Evolutionary conservation across 2,113 vertebrate genomes (phyloP).

Genomic region (Ivindomyrus marchei): DNA sequence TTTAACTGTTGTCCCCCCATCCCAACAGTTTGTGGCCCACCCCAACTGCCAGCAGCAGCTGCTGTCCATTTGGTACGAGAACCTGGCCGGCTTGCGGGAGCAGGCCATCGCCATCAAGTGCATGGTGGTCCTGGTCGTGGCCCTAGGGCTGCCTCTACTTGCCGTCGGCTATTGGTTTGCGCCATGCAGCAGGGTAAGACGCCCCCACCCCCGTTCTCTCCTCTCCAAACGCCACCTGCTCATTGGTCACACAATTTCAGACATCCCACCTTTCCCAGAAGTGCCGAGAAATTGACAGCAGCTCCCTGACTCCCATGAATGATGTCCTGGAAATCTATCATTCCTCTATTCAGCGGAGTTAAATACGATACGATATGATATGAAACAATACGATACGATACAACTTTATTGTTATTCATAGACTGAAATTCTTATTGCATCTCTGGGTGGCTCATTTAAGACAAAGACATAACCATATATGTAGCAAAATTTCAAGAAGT

Average conservation of each 20-base stretch:
- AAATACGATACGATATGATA: no score
- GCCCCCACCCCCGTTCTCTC: no score
- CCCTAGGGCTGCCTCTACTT: conserved; percentile 75
- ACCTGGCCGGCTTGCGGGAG: conserved; percentile 76
- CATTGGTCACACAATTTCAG: background rate
- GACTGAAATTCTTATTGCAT: no score
- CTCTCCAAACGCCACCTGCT: background rate
- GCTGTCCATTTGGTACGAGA: conserved; percentile 84
- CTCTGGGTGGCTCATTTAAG: no score
- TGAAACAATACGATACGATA: no score
- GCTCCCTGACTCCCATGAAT: background rate
- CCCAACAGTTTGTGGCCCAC: conserved; percentile 77
- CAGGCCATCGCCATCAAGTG: conserved; percentile 78
- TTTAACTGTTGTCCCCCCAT: conserved; percentile 22
- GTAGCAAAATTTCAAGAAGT: background rate
- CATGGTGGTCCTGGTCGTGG: conserved; percentile 78
- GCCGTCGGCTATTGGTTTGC: conserved; percentile 82
- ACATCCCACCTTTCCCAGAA: background rate
- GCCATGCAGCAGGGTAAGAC: conserved; percentile 78
- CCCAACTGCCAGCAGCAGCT: conserved; percentile 87
- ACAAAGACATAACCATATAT: no score
- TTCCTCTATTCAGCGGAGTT: no score
- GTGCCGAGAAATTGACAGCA: background rate
- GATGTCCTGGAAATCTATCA: background rate
- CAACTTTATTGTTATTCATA: no score